Evolutionary conservation across 2,888 invertebrate genomes (phyloP).

Genomic region (Cheilosia vulpina): DNA sequence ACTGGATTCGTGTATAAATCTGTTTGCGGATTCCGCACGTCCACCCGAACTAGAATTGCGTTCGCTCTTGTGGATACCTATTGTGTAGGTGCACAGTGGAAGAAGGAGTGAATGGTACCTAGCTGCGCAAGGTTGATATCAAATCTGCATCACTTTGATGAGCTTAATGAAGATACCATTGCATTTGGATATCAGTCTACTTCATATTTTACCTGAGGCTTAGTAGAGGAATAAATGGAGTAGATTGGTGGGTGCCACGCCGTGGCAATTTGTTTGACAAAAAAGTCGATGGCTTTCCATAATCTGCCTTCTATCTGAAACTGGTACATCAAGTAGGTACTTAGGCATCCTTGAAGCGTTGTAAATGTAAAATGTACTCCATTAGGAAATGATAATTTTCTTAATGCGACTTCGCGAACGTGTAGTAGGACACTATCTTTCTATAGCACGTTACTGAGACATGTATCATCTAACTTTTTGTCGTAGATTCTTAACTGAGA

Average conservation of each 20-base stretch:
- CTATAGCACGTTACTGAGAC: no score
- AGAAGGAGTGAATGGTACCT: conserved; percentile 29
- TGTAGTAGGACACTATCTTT: no score
- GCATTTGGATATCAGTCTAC: conserved; percentile 40
- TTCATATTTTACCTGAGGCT: conserved; percentile 32
- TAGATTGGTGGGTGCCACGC: neutral
- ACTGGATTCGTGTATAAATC: conserved; percentile 61
- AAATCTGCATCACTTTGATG: conserved; percentile 55
- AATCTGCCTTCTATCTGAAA: neutral
- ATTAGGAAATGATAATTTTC: no score
- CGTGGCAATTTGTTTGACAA: neutral
- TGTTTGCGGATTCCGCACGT: conserved; percentile 46
- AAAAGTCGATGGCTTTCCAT: neutral
- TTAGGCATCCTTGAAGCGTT: no score
- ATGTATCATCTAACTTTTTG: no score
- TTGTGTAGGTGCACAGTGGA: neutral
- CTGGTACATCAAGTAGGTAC: no score
- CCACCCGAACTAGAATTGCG: conserved; percentile 33
- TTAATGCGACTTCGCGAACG: no score
- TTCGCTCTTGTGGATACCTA: neutral
- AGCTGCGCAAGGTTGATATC: conserved; percentile 27
- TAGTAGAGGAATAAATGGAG: neutral
- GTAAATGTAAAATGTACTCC: no score
- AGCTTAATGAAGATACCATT: conserved; percentile 55
- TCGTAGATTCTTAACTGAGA: no score